Percentiles rank a stretch among this genome's conserved stretches.
Evolutionary conservation across 2,888 invertebrate species (phyloP).

Genomic region (Willowsia nigromaculata): DNA sequence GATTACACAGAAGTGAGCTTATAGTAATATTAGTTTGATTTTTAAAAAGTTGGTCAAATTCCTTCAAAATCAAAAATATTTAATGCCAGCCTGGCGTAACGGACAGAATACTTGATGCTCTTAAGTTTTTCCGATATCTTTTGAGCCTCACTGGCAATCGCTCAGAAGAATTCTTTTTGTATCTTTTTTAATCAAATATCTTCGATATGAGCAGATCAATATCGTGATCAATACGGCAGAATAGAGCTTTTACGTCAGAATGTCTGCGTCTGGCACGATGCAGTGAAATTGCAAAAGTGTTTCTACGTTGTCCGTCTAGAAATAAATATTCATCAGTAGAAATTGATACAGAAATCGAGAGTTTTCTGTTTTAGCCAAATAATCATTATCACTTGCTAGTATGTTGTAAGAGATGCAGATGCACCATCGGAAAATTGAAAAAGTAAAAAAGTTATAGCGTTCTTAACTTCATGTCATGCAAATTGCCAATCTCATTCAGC

Average conservation of each 20-base stretch:
- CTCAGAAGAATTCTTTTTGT: not conserved
- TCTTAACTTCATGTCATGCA: not conserved
- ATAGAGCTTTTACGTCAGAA: not conserved
- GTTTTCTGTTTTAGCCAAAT: not conserved
- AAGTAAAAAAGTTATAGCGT: not conserved
- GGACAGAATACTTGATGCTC: not conserved
- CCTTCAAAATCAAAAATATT: not conserved
- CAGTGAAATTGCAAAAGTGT: not conserved
- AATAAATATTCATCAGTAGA: too few relatives aligned
- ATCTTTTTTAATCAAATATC: not conserved
- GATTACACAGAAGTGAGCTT: not conserved
- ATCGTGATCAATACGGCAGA: not conserved
- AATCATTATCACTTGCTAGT: not conserved
- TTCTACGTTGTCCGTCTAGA: too few relatives aligned
- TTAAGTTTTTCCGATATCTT: not conserved
- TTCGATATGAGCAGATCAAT: not conserved
- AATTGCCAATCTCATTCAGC: too few relatives aligned
- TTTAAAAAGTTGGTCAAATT: not conserved
- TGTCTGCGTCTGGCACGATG: not conserved
- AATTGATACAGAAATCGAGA: not conserved
- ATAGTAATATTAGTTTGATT: not conserved
- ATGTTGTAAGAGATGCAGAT: not conserved
- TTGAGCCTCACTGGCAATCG: not conserved
- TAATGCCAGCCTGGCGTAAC: not conserved
- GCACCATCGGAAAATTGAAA: not conserved